phyloP scores from a whole-genome alignment of 2,797 vertebrate species.

The Ispidina lecontei region DNA sequence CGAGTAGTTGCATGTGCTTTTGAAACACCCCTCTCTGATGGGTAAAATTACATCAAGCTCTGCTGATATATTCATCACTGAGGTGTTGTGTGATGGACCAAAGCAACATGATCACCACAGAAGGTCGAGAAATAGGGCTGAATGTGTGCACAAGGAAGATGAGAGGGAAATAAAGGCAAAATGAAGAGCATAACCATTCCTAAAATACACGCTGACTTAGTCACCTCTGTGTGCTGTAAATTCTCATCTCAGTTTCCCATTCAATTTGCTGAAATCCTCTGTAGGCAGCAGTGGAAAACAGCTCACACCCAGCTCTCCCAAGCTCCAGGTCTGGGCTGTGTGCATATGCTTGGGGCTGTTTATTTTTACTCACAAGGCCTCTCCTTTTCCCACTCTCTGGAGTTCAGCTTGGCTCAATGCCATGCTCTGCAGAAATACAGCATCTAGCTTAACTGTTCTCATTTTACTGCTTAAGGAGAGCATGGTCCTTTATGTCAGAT shows the following conservation, averaged over 20 bases:
- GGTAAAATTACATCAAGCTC: neutral
- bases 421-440: neutral
- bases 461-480: neutral
- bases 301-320: constrained; percentile 7
- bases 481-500: neutral
- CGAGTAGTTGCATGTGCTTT: neutral
- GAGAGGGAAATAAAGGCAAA: neutral
- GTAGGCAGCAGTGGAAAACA: constrained; percentile 42
- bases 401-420: constrained; percentile 33
- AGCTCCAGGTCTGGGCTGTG: neutral
- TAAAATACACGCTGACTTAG: neutral
- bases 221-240: neutral
- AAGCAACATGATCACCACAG: neutral
- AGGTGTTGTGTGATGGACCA: neutral
- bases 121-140: neutral
- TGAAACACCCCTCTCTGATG: neutral
- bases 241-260: constrained; percentile 26
- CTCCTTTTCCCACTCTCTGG: constrained; percentile 25
- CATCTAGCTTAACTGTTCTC: neutral
- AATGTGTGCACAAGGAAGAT: neutral
- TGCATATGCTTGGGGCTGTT: constrained; percentile 40
- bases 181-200: neutral
- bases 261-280: constrained; percentile 45
- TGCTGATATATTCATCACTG: neutral
- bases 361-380: constrained; percentile 55